Evolutionary conservation across 2,113 vertebrate species (phyloP).

Genomic region (Eulemur rufifrons): DNA sequence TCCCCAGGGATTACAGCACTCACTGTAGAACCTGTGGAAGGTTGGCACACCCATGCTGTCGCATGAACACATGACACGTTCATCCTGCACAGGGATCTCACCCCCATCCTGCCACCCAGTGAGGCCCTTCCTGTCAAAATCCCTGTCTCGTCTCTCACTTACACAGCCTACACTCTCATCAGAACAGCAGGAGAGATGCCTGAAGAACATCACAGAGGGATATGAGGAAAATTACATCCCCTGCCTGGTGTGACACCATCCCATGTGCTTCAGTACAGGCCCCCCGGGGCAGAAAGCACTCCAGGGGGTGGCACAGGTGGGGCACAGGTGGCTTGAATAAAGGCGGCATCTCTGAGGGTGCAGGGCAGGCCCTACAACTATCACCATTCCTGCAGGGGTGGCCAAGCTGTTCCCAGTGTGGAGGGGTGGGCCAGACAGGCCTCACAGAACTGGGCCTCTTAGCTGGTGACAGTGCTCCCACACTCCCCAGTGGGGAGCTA

Average conservation of each 20-base stretch:
- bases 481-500: background rate
- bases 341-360: background rate
- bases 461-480: background rate
- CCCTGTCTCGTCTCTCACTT: background rate
- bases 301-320: background rate
- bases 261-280: accelerated
- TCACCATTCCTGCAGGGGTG: too few species aligned
- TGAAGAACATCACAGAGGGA: background rate
- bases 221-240: background rate
- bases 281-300: background rate
- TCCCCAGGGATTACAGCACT: background rate
- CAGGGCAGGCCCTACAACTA: background rate
- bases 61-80: background rate
- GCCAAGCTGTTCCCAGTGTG: background rate
- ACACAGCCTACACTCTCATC: accelerated
- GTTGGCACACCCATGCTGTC: background rate
- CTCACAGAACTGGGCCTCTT: background rate
- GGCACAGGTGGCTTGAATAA: background rate
- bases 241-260: background rate
- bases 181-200: background rate
- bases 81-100: background rate
- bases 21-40: background rate
- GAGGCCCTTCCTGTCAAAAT: background rate
- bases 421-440: background rate
- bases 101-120: background rate